Conservation (phyloP, 1,140 invertebrate species). For the Phortica variegata region DNA sequence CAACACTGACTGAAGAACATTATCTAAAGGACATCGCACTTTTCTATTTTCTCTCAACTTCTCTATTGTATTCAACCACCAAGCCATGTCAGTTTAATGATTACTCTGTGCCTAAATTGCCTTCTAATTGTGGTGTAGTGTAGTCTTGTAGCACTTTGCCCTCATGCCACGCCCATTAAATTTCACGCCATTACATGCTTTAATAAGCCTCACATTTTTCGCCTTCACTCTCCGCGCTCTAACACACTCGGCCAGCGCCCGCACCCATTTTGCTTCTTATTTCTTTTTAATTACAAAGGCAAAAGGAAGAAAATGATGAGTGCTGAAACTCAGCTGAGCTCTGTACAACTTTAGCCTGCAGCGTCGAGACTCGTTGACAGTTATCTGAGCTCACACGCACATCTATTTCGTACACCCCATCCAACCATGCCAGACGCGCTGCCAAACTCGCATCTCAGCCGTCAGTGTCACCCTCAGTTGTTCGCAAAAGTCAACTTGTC, state of each 20-base stretch:
- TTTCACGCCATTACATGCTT: conserved; percentile 52
- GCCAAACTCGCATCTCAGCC: too few species aligned
- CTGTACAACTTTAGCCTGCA: conserved; percentile 23
- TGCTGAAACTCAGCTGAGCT: conserved; percentile 1
- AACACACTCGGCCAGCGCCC: too few species aligned
- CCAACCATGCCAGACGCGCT: conserved; percentile 2
- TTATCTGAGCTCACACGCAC: too few species aligned
- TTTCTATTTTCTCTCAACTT: too few species aligned
- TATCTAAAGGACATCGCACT: conserved; percentile 47
- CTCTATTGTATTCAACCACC: too few species aligned
- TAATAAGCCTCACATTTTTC: conserved; percentile 46
- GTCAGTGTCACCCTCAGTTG: too few species aligned
- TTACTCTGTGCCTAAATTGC: conserved; percentile 50
- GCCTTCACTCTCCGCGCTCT: neutral
- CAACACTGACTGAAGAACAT: too few species aligned
- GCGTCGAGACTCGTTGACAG: neutral
- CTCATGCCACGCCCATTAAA: conserved; percentile 25
- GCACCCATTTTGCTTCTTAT: too few species aligned
- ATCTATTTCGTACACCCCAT: neutral
- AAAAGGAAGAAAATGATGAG: too few species aligned
- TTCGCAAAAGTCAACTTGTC: too few species aligned
- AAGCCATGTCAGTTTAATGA: too few species aligned
- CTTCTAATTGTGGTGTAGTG: conserved; percentile 50
- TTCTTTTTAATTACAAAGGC: too few species aligned
- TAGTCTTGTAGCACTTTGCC: conserved; percentile 20